A percentile compares a stretch with the other conserved stretches of the same genome.
Conservation (phyloP, 2,888 invertebrate species). For the Anorthoa munda region DNA sequence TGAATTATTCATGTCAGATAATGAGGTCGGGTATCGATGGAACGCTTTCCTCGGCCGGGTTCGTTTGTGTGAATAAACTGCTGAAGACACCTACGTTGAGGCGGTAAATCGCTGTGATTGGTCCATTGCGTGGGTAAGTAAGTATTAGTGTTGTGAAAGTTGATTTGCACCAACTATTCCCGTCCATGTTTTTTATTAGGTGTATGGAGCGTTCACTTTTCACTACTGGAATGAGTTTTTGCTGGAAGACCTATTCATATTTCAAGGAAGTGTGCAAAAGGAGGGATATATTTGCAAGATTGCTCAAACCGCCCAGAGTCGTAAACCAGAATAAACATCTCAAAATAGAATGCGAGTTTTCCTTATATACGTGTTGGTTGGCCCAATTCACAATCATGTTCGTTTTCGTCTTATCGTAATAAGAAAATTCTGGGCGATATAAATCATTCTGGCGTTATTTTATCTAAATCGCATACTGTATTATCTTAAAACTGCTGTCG, state of each 20-base stretch:
- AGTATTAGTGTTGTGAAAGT: constrained; percentile 84
- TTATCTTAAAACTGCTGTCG: constrained; percentile 50
- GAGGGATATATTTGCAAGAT: constrained; percentile 2
- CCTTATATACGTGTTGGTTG: constrained; percentile 21
- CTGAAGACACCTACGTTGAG: constrained; percentile 66
- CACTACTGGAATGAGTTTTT: constrained; percentile 55
- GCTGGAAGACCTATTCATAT: constrained; percentile 17
- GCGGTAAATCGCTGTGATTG: constrained; percentile 72
- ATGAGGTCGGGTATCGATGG: constrained; percentile 75
- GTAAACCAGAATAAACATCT: constrained; percentile 7
- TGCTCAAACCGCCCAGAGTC: constrained; percentile 1
- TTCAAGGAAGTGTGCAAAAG: constrained; percentile 10
- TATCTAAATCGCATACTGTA: constrained; percentile 60
- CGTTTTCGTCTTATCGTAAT: constrained; percentile 38
- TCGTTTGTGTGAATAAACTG: constrained; percentile 76
- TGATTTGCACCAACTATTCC: constrained; percentile 78
- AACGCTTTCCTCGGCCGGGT: constrained; percentile 70
- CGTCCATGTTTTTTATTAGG: constrained; percentile 64
- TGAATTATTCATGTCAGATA: constrained; percentile 81
- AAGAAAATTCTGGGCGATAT: constrained; percentile 58
- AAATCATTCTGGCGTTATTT: constrained; percentile 50
- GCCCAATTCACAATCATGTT: constrained; percentile 26
- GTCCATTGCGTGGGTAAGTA: constrained; percentile 69
- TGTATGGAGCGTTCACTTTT: constrained; percentile 72
- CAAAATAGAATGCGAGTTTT: constrained; percentile 40